Evolutionary conservation across 2,888 invertebrate species (phyloP), one percentile per base, ranked within the genome.

Genomic region (Rotaria socialis): DNA sequence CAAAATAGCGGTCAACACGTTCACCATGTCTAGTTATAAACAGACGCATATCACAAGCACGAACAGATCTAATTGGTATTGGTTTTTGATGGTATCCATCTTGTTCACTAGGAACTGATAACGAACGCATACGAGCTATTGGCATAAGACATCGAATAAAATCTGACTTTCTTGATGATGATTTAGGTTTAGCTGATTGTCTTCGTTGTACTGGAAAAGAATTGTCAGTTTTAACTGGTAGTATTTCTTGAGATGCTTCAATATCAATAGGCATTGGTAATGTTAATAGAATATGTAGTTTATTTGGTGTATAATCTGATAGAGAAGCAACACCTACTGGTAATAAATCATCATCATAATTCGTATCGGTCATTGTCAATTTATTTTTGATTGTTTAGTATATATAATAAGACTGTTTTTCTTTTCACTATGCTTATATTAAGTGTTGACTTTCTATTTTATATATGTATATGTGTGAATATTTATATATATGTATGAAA

Each of bases 1-100:
- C 96, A 91, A 96, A 96, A 0, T 96, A 95, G 89, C 97, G 95
- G 91, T 97, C 97, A 3, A 97, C 94, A 43, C 97, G 93, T 92
- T 97, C 97, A 0, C 96, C 97, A 92, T 97, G 97, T 0, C 97
- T 93, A 93, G 96, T 94, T 56, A 95, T 93, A 89, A 93, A 93
- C 87, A 94, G 8, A 11, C 80, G 80, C n/a, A 80, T 47, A n/a
- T 80, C 80, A 47, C n/a, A 47, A 2, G 7, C 47, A 47, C 47
- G 47, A 2, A 47, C 8, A 47, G 43, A 19, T 24, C 47, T 47
- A 6, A 19, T 19, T 19, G 67, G 1, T 35, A 19, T 16, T 47
- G 16, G 47, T 80, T 43, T 11, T 35, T 67, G 67, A 27, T 35
- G 3, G 16, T 35, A 16, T 67, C 35, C 35, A 16, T 27, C 10